Conservation (phyloP, 2,888 invertebrate species). For the Hirudinaria manillensis region DNA sequence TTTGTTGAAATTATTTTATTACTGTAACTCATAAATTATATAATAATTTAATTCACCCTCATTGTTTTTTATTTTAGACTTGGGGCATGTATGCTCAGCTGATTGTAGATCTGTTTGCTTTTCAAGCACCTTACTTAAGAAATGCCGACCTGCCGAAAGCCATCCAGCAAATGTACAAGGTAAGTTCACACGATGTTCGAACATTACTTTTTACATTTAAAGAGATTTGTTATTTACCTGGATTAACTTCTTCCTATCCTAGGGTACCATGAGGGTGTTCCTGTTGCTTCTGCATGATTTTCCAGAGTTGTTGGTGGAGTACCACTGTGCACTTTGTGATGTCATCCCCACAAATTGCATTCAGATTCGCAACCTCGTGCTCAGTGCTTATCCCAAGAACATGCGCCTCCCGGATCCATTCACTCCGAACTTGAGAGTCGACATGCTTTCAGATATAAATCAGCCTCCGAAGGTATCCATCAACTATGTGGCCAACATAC, state of each 20-base stretch:
- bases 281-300: constrained; percentile 94
- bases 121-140: constrained; percentile 88
- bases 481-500: constrained; percentile 78
- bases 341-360: constrained; percentile 98
- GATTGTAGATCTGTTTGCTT: constrained; percentile 89
- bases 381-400: constrained; percentile 93
- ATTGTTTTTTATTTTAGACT: constrained; percentile 58
- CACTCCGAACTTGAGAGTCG: constrained; percentile 85
- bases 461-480: constrained; percentile 81
- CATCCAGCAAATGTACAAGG: constrained; percentile 87
- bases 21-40: not conserved
- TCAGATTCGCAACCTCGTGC: constrained; percentile 81
- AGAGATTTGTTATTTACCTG: not conserved
- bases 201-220: not conserved
- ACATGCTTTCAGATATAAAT: constrained; percentile 79
- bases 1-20: constrained; percentile 34
- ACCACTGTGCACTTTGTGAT: constrained; percentile 97
- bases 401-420: constrained; percentile 98
- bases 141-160: constrained; percentile 93
- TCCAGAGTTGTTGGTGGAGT: constrained; percentile 97
- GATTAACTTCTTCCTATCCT: constrained; percentile 18
- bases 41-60: not conserved
- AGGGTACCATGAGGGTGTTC: constrained; percentile 78
- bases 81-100: constrained; percentile 97
- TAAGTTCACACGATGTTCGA: constrained; percentile 50